Base-by-base conservation (phyloP, 2,888 invertebrate species). In the Julus scandinavius region DNA sequence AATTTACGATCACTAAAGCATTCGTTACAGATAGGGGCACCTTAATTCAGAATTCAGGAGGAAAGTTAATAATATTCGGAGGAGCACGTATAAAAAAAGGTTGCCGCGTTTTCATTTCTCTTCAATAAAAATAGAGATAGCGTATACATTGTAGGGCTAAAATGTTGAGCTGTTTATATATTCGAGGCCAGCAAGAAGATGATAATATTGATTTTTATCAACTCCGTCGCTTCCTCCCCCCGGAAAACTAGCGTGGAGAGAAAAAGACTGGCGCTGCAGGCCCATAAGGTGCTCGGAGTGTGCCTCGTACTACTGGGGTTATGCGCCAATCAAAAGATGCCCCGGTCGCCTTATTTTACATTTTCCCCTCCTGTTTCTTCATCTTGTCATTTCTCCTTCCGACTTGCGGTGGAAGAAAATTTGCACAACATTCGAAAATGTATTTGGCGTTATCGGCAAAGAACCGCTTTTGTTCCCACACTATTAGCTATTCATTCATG, bases 121-220 rank as follows among this genome's bases (percentile, higher is more conserved):
- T 63, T 20, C 63, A n/a, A 63, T 63, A 63, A 63, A 63, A 63
- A 63, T 20, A 63, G 63, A 63, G 17, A 63, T 63, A 63, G 63
- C n/a, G 63, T 63, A n/a, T 17, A 63, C 63, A 63, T 63, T 63
- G 63, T 63, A 63, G 17, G 63, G 63, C 13, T 63, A 20, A 63
- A 63, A 63, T 63, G 63, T 63, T 63, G 63, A 45, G n/a, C 63
- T n/a, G 63, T 63, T 63, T 63, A 63, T 63, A 20, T 5, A 20
- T 63, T 63, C 63, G 63, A 63, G 63, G 63, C 63, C 17, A 63
- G 63, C 63, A n/a, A n/a, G 63, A 63, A 20, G 63, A 63, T 63
- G 63, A 20, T 63, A 20, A 63, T 63, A 63, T 63, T 63, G 63
- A 63, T 63, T 63, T 63, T 63, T 63, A 63, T 63, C 63, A 63